A percentile compares a stretch with the other conserved stretches of the same genome.
Evolutionary conservation across 2,797 vertebrate species (phyloP).

Genomic region (Cetoscarus ocellatus): DNA sequence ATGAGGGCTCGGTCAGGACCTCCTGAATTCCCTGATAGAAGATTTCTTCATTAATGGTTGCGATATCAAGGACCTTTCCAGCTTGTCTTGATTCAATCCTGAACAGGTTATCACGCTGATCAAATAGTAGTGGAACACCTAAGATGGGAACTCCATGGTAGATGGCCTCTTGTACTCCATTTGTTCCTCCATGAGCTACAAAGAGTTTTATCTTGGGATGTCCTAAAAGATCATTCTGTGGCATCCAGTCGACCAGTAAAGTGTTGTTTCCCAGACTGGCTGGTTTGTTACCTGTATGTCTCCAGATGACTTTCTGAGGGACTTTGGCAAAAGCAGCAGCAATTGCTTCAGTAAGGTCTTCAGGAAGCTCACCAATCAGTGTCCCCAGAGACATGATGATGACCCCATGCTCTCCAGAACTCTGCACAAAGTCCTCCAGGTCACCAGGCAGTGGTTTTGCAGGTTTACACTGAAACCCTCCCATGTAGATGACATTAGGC

Average conservation of each 20-base stretch:
- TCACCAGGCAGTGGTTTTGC: slow-evolving; percentile 71
- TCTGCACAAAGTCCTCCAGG: slow-evolving; percentile 79
- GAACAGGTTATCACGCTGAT: slow-evolving; percentile 78
- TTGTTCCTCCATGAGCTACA: slow-evolving; percentile 82
- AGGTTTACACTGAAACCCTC: slow-evolving; percentile 83
- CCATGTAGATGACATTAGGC: slow-evolving; percentile 83
- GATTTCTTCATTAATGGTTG: slow-evolving; percentile 41
- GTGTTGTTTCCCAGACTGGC: slow-evolving; percentile 78
- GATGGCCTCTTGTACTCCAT: slow-evolving; percentile 78
- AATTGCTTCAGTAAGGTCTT: slow-evolving; percentile 65
- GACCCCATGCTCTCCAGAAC: slow-evolving; percentile 79
- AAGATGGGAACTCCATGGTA: slow-evolving; percentile 72
- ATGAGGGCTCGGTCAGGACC: slow-evolving; percentile 71
- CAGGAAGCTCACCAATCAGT: slow-evolving; percentile 64
- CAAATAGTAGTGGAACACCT: slow-evolving; percentile 73
- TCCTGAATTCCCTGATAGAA: slow-evolving; percentile 69
- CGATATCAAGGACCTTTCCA: slow-evolving; percentile 64
- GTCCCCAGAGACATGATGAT: slow-evolving; percentile 84
- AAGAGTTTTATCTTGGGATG: slow-evolving; percentile 76
- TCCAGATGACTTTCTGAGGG: slow-evolving; percentile 83
- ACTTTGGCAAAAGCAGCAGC: slow-evolving; percentile 75
- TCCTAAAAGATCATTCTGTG: slow-evolving; percentile 82
- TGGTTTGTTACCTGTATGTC: slow-evolving; percentile 66
- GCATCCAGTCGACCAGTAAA: slow-evolving; percentile 79
- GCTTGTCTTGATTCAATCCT: slow-evolving; percentile 71